Evolutionary conservation across 2,113 vertebrate genomes (phyloP), one percentile per base, ranked within the genome.

Genomic region (Dipodomys spectabilis): DNA sequence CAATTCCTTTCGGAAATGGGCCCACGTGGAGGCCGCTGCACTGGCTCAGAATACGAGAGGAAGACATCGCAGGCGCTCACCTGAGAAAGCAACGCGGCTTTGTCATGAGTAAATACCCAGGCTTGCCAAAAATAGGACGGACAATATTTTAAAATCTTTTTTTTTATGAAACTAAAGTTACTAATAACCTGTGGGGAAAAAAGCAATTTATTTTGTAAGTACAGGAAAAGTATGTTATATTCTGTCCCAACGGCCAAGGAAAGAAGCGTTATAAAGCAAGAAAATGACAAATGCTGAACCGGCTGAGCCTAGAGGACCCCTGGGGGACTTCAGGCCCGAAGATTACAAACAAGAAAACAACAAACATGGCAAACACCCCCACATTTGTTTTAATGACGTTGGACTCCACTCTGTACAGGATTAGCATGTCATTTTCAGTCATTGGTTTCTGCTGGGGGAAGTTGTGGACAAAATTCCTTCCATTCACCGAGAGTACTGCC

Each of bases 171-270:
- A 91, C 30, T 45, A 78, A 91, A 91, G 28, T 92, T 87, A 91
- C 74, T 93, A 91, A 94, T 93, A 95, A 95, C 72, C 62, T 75
- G 7, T 22, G 25, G 85, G 45, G 2, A 1, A 0, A 0, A 10
- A n/a, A 75, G 7, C 88, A 91, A 89, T 95, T 92, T 92, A 90
- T 94, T 97, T 94, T 90, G 6, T 95, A 91, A 96, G 82, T 67
- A 88, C 28, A 78, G 80, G 75, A 84, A 97, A 96, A 92, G 7
- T 73, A 78, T 62, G 20, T 85, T 95, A 74, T 90, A 77, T 90
- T 86, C 20, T 78, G 13, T 94, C 86, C 75, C 92, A 74, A 83
- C 80, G 80, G 92, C 90, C 92, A 82, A 94, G 88, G 44, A 97
- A 86, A 95, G 68, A 95, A 92, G 83, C 93, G 25, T 94, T 95